phyloP scores from a whole-genome alignment of 2,113 vertebrate genomes.

The Toxotes chatareus region DNA sequence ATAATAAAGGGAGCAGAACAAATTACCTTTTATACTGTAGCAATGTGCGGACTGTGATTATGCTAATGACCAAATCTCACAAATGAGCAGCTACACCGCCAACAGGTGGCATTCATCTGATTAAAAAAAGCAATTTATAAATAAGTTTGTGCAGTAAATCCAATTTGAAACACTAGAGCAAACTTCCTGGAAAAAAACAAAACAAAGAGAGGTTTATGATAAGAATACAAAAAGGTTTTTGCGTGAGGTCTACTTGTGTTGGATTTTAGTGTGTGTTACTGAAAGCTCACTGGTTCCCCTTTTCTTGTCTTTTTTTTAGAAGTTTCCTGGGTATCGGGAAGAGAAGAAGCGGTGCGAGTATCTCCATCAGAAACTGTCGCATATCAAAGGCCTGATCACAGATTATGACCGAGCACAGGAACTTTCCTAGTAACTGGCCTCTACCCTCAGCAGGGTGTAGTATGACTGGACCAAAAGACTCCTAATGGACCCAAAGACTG shows the following conservation, averaged over 20 bases:
- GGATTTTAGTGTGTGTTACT: background rate
- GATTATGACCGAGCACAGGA: conserved; percentile 86
- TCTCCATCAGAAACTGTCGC: conserved; percentile 90
- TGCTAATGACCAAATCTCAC: background rate
- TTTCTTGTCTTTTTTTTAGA: conserved; percentile 70
- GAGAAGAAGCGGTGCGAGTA: conserved; percentile 89
- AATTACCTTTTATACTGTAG: background rate
- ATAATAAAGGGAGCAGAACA: background rate
- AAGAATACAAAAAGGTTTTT: background rate
- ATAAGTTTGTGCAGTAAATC: background rate
- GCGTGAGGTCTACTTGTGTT: background rate
- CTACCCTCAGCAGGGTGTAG: conserved; percentile 43
- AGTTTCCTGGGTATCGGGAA: conserved; percentile 87
- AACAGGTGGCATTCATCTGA: background rate
- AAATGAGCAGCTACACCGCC: background rate
- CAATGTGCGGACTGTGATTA: background rate
- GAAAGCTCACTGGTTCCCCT: background rate
- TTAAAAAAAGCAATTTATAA: background rate
- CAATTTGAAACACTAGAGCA: background rate
- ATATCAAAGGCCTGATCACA: conserved; percentile 89
- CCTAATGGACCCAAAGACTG: conserved; percentile 62
- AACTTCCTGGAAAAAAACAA: background rate
- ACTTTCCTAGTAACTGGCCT: conserved; percentile 70
- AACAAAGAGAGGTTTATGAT: background rate
- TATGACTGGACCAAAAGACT: conserved; percentile 77